A percentile compares a stretch with the other conserved stretches of the same genome.
Conservation (phyloP, 2,113 vertebrate species). For the Oxyura jamaicensis region DNA sequence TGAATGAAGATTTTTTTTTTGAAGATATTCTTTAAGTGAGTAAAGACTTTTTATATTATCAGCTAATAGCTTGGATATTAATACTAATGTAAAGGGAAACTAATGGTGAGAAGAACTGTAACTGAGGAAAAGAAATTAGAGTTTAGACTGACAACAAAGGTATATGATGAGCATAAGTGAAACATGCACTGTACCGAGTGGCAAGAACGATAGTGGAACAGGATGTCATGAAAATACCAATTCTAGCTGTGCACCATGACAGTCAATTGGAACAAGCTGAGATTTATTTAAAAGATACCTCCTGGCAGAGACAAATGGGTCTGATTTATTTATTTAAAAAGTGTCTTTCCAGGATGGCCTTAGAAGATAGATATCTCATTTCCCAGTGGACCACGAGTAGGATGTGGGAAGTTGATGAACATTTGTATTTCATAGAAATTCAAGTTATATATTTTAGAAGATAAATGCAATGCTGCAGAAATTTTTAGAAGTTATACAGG, state of each 20-base stretch:
- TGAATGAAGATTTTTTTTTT: not conserved
- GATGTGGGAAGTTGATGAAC: not conserved
- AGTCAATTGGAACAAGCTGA: not conserved
- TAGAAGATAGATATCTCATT: not conserved
- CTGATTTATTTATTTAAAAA: slow-evolving; percentile 41
- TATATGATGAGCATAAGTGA: not conserved
- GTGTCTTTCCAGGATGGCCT: not conserved
- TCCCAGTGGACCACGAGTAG: not conserved
- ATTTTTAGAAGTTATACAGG: not conserved
- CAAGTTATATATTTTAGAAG: too few species aligned
- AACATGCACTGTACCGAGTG: not conserved
- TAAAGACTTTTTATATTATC: not conserved
- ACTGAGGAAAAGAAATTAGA: not conserved
- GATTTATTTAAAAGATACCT: slow-evolving; percentile 2
- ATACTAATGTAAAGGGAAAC: not conserved
- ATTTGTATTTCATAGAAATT: too few species aligned
- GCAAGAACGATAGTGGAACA: not conserved
- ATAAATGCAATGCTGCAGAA: not conserved
- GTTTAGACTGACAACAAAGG: not conserved
- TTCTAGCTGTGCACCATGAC: not conserved
- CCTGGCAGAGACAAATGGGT: slow-evolving; percentile 23
- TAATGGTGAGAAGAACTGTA: not conserved
- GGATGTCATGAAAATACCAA: not conserved
- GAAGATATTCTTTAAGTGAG: not conserved
- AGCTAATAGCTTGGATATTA: not conserved